Conservation (phyloP, 1,140 invertebrate genomes). For the Drosophila athabasca region DNA sequence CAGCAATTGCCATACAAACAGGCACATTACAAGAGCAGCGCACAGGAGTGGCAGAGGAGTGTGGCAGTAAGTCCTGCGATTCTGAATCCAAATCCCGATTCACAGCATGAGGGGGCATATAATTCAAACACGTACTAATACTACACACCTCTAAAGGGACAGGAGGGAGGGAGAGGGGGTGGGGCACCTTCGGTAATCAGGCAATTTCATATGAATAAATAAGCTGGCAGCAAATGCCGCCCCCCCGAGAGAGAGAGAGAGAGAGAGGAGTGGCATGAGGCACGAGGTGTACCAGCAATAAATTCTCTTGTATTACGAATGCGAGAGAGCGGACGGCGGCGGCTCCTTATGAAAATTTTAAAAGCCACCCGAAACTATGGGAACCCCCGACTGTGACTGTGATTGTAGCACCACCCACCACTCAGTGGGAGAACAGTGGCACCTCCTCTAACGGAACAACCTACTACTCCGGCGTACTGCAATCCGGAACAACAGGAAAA, state of each 20-base stretch:
- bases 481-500: slow-evolving; percentile 57
- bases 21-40: slow-evolving; percentile 55
- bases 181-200: slow-evolving; percentile 65
- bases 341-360: slow-evolving; percentile 77
- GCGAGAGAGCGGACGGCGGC: slow-evolving; percentile 23
- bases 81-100: slow-evolving; percentile 45
- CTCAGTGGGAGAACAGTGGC: not conserved
- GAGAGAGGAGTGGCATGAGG: slow-evolving; percentile 53
- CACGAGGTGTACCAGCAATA: slow-evolving; percentile 41
- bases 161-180: slow-evolving; percentile 23
- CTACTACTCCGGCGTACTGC: not conserved
- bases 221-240: slow-evolving; percentile 61
- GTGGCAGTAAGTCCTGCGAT: not conserved
- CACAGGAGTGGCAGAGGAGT: not conserved
- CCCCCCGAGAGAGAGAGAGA: not conserved
- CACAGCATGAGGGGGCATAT: slow-evolving; percentile 70
- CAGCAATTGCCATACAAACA: slow-evolving; percentile 77
- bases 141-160: slow-evolving; percentile 6
- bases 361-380: slow-evolving; percentile 68
- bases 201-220: slow-evolving; percentile 80
- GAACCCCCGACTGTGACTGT: slow-evolving; percentile 63
- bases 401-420: not conserved
- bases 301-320: slow-evolving; percentile 74
- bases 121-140: slow-evolving; percentile 78
- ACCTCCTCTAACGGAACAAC: too few species aligned